Base-by-base conservation (phyloP, 2,113 vertebrate species). In the Arizona elegans region DNA sequence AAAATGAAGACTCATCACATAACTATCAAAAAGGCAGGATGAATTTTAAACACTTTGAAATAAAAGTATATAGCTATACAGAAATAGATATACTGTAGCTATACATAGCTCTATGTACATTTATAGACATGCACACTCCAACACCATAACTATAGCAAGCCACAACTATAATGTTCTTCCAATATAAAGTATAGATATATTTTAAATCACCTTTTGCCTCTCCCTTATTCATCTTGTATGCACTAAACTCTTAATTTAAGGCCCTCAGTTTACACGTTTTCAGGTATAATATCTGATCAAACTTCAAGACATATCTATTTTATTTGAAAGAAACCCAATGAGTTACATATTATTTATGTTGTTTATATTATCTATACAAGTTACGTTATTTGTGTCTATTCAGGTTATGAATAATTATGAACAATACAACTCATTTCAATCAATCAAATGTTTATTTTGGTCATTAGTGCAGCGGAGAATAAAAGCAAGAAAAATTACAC, bases 1-100 rank as follows among this genome's bases (percentile, higher is more conserved):
- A 96, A 96, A 95, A 96, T 93, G 56, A 92, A 88, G 92, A 93
- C 93, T 94, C 81, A 93, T 95, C 91, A 87, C 87, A 95, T 43
- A 91, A 92, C 92, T 96, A 95, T 89, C 89, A 94, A 88, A 95
- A 95, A 95, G 93, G 91, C 93, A 94, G 92, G 94, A 92, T 94
- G 81, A 95, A 91, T 92, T 17, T 81, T 43, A 43, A 43, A 81
- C 75, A 21, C 33, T 95, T 92, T 88, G 5, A 94, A 93, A 81
- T 81, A 43, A 81, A 90, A 81, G 95, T 94, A 93, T 96, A 81
- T 96, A 96, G 96, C 92, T 95, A 95, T 38, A 53, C 29, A 62
- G 93, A 86, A 95, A 96, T 87, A 81, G n/a, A 38, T 81, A 81
- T 15, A 81, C 15, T 50, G 47, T 50, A 50, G 47, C 5, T 81